phyloP scores from a whole-genome alignment of 1,140 invertebrate species.

The Dreissena rostriformis region DNA sequence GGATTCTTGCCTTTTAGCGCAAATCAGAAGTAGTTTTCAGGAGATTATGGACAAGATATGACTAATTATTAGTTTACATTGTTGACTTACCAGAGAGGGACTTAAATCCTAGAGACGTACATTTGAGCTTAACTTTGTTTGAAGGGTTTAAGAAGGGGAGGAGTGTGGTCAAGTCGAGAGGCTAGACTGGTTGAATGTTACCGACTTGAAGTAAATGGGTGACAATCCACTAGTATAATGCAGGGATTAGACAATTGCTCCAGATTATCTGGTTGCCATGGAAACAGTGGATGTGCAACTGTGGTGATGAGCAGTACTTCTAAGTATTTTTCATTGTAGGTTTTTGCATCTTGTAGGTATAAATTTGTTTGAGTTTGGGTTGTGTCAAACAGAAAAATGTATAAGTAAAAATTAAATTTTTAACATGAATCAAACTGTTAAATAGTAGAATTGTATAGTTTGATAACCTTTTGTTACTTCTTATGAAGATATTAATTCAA shows the following conservation, averaged over 20 bases:
- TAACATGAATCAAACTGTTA: too few species aligned
- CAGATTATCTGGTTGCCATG: too few species aligned
- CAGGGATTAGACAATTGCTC: conserved; percentile 12
- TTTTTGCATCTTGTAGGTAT: too few species aligned
- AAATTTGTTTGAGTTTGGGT: too few species aligned
- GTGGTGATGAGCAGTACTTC: too few species aligned
- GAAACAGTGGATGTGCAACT: too few species aligned
- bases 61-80: conserved; percentile 37
- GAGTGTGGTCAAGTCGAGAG: conserved; percentile 2
- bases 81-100: conserved; percentile 16
- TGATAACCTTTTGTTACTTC: too few species aligned
- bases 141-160: background rate
- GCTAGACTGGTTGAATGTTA: background rate
- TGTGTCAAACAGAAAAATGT: too few species aligned
- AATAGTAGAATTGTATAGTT: too few species aligned
- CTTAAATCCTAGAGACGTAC: conserved; percentile 48
- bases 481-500: too few species aligned
- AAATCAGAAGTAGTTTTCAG: background rate
- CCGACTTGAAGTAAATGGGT: conserved; percentile 9
- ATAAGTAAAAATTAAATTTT: too few species aligned
- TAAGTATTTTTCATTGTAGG: too few species aligned
- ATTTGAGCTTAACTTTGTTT: conserved; percentile 35
- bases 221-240: conserved; percentile 29
- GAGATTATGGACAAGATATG: conserved; percentile 14
- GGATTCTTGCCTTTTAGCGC: conserved; percentile 12